Evolutionary conservation across 2,888 invertebrate genomes (phyloP).

Genomic region (Acheta domesticus): DNA sequence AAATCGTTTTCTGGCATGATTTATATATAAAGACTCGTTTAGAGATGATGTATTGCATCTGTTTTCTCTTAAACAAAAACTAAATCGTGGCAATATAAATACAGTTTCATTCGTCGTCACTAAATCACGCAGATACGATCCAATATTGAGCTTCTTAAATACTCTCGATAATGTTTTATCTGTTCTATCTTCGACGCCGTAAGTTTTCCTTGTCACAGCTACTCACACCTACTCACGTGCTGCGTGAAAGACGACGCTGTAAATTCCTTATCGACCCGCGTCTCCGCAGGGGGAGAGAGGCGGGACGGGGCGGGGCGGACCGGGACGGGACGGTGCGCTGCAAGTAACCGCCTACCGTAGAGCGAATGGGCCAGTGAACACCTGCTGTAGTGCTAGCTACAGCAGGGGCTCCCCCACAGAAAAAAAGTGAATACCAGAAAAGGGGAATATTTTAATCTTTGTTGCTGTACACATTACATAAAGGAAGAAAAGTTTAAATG

Average conservation of each 20-base stretch:
- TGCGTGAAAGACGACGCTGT: neutral
- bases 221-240: neutral
- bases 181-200: neutral
- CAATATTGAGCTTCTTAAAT: conserved; percentile 18
- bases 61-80: neutral
- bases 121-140: conserved; percentile 1
- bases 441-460: too few species aligned
- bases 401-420: too few species aligned
- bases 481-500: too few species aligned
- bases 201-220: neutral
- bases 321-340: too few species aligned
- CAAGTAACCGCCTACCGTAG: too few species aligned
- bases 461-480: too few species aligned
- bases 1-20: conserved; percentile 7
- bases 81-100: conserved; percentile 18
- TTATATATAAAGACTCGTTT: neutral
- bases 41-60: neutral
- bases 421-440: too few species aligned
- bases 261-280: neutral
- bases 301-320: too few species aligned
- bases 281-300: neutral
- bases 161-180: conserved; percentile 1
- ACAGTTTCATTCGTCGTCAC: neutral
- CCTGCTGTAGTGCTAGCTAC: too few species aligned
- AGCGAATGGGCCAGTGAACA: too few species aligned